phyloP scores from a whole-genome alignment of 2,797 vertebrate genomes.

The Neopelma chrysocephalum region DNA sequence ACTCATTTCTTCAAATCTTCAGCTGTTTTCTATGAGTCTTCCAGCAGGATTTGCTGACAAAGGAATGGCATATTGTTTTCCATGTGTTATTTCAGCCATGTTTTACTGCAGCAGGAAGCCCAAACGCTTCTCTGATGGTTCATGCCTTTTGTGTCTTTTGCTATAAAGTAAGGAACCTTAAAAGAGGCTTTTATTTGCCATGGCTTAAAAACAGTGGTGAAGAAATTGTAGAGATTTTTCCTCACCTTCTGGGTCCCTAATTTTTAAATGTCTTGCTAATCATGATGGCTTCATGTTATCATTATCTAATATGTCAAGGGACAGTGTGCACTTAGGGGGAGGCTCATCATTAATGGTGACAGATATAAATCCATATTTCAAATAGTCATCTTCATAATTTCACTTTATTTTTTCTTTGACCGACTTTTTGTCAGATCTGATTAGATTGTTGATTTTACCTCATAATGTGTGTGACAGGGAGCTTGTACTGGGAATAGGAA shows the following conservation, averaged over 20 bases:
- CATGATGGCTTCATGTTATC: neutral
- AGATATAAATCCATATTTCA: neutral
- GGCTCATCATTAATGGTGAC: neutral
- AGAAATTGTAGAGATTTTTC: neutral
- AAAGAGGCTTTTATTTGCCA: neutral
- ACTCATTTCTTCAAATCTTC: neutral
- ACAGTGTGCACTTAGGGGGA: neutral
- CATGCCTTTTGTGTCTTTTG: neutral
- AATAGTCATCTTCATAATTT: neutral
- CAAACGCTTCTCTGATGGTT: neutral
- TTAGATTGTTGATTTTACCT: neutral
- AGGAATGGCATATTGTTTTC: neutral
- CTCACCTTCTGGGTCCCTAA: neutral
- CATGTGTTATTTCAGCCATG: neutral
- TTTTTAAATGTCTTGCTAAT: neutral
- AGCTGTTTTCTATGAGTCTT: neutral
- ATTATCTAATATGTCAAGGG: neutral
- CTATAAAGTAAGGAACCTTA: neutral
- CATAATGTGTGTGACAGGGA: neutral
- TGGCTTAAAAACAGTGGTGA: neutral
- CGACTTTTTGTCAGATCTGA: neutral
- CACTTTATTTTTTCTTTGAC: neutral
- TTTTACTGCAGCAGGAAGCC: neutral
- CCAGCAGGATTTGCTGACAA: neutral
- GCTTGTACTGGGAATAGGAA: neutral